Evolutionary conservation across 2,888 invertebrate genomes (phyloP).

Genomic region (Actias luna): DNA sequence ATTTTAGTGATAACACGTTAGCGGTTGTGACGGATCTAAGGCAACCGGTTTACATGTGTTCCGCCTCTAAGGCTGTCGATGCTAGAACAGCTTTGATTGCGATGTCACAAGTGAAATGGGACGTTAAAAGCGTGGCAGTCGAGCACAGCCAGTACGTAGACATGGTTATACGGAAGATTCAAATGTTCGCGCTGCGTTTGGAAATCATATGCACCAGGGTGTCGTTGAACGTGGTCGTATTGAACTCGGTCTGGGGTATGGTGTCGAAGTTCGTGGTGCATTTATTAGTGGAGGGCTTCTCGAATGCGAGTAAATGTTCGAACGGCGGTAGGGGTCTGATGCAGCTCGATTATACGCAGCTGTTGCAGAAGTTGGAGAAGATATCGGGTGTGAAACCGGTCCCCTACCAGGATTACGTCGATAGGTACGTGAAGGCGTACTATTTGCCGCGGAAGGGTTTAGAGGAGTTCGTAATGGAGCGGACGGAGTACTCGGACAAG

Average conservation of each 20-base stretch:
- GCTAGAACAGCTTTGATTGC: constrained; percentile 87
- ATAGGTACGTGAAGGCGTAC: constrained; percentile 97
- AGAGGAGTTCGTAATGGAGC: constrained; percentile 93
- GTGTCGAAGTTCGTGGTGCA: constrained; percentile 92
- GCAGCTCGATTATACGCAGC: constrained; percentile 98
- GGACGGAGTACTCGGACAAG: constrained; percentile 93
- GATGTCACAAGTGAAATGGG: constrained; percentile 98
- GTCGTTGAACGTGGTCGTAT: constrained; percentile 86
- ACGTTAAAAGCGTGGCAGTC: constrained; percentile 96
- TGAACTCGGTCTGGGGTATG: constrained; percentile 91
- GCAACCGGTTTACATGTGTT: constrained; percentile 93
- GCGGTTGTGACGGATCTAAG: constrained; percentile 88
- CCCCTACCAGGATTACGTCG: constrained; percentile 94
- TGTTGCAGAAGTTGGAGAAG: constrained; percentile 94
- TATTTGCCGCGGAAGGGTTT: constrained; percentile 94
- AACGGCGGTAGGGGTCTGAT: constrained; percentile 98
- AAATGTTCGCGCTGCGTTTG: constrained; percentile 89
- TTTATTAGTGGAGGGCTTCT: constrained; percentile 96
- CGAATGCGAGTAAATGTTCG: constrained; percentile 95
- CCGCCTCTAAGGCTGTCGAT: constrained; percentile 90
- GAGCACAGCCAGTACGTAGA: constrained; percentile 96
- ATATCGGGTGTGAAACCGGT: constrained; percentile 91
- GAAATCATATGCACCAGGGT: constrained; percentile 87
- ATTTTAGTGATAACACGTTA: constrained; percentile 88
- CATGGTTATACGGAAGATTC: constrained; percentile 87